Evolutionary conservation across 2,888 invertebrate species (phyloP).

Genomic region (Archaeoteleia sp.): DNA sequence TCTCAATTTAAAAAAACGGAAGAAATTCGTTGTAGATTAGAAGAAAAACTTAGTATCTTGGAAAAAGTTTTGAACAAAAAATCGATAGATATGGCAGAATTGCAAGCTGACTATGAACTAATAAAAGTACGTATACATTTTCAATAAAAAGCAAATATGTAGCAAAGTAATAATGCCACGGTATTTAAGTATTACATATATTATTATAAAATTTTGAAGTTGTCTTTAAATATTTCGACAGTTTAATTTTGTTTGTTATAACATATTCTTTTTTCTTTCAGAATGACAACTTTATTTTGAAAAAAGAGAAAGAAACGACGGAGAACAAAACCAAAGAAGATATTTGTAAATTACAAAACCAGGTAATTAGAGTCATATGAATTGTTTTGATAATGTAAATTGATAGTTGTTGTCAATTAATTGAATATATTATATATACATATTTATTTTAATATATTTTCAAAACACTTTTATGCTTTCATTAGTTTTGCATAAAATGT

Average conservation of each 20-base stretch:
- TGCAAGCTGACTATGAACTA: constrained; percentile 65
- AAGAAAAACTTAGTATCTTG: constrained; percentile 57
- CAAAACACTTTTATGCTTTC: too few relatives aligned
- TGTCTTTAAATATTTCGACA: too few relatives aligned
- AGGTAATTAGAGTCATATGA: constrained; percentile 52
- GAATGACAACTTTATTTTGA: constrained; percentile 66
- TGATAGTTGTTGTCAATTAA: too few relatives aligned
- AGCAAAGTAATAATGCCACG: too few relatives aligned
- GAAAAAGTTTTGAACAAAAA: constrained; percentile 61
- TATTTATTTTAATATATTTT: too few relatives aligned
- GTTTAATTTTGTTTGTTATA: too few relatives aligned
- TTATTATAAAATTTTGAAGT: constrained; percentile 6
- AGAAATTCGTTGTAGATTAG: constrained; percentile 56
- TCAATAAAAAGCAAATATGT: constrained; percentile 3
- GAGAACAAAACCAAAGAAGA: constrained; percentile 61
- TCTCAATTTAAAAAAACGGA: too few relatives aligned
- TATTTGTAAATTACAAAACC: constrained; percentile 57
- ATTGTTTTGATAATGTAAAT: too few relatives aligned
- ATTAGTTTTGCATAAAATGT: too few relatives aligned
- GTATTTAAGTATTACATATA: constrained; percentile 7
- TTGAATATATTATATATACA: too few relatives aligned
- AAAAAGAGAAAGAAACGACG: constrained; percentile 53
- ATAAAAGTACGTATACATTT: constrained; percentile 60
- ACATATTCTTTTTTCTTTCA: too few relatives aligned
- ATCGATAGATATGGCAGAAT: constrained; percentile 60